phyloP scores from a whole-genome alignment of 1,140 invertebrate genomes.

The Bombus vancouverensis region DNA sequence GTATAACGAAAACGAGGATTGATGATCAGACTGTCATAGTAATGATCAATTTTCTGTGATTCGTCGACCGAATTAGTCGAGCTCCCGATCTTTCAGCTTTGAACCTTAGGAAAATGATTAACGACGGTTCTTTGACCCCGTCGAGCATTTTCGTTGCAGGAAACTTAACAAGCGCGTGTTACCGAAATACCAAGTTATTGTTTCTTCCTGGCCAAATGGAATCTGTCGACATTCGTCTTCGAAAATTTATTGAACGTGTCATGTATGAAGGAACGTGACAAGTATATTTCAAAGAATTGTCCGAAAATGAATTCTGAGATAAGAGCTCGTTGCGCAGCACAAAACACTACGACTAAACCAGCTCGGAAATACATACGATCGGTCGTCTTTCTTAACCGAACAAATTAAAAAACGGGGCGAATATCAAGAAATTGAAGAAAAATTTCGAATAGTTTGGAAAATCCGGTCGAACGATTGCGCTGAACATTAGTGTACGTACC shows the following conservation, averaged over 20 bases:
- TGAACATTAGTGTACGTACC: slow-evolving; percentile 15
- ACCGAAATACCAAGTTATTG: slow-evolving; percentile 13
- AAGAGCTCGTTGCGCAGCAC: no score
- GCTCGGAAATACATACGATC: no score
- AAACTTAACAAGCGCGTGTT: slow-evolving; percentile 5
- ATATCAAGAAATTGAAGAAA: not conserved
- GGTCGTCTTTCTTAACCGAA: not conserved
- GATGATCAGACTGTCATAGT: no score
- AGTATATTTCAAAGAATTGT: no score
- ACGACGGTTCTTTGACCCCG: slow-evolving; percentile 9
- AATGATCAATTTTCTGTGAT: not conserved
- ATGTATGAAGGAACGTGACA: no score
- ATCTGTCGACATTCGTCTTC: no score
- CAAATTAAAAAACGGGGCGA: not conserved
- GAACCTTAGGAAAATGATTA: not conserved
- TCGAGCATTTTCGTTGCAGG: slow-evolving; percentile 1
- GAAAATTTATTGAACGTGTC: not conserved
- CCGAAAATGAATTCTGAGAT: no score
- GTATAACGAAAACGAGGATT: not conserved
- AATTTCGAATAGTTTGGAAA: not conserved
- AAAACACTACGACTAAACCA: not conserved
- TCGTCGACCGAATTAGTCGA: not conserved
- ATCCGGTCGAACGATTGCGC: no score
- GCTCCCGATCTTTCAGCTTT: not conserved
- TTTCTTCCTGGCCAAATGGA: not conserved